A percentile compares a stretch with the other conserved stretches of the same genome.
phyloP scores from a whole-genome alignment of 2,113 vertebrate species.

The Heterochromis multidens region DNA sequence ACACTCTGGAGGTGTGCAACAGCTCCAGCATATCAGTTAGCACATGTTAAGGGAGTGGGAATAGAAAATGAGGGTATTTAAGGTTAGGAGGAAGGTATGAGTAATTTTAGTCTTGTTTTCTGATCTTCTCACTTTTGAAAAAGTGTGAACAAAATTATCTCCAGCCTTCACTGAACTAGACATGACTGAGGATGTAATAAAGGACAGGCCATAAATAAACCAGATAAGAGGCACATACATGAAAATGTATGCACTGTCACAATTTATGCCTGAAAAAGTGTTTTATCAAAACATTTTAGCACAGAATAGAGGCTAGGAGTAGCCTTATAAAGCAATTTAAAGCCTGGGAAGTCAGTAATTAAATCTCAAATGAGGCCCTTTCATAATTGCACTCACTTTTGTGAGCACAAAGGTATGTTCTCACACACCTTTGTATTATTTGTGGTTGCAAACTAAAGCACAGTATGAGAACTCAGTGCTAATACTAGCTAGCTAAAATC shows the following conservation, averaged over 20 bases:
- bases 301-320: background rate
- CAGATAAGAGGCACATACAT: background rate
- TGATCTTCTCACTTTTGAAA: background rate
- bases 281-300: conserved; percentile 13
- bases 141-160: conserved; percentile 7
- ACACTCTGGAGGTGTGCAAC: background rate
- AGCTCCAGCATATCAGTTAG: background rate
- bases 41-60: background rate
- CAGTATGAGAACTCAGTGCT: background rate
- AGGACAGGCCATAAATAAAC: background rate
- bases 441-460: background rate
- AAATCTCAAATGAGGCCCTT: background rate
- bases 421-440: background rate
- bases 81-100: background rate
- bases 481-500: background rate
- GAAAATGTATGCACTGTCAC: background rate
- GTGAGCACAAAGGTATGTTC: background rate
- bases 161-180: background rate
- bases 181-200: background rate
- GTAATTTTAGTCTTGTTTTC: background rate
- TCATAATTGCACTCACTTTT: background rate
- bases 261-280: background rate
- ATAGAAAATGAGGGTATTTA: background rate
- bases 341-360: background rate
- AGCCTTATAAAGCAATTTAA: background rate